These are phyloP conservation scores for Sebastes kiyomatsui DNA, from an alignment of 2,797 vertebrate genomes.

Conservation along the genomic window DNA sequence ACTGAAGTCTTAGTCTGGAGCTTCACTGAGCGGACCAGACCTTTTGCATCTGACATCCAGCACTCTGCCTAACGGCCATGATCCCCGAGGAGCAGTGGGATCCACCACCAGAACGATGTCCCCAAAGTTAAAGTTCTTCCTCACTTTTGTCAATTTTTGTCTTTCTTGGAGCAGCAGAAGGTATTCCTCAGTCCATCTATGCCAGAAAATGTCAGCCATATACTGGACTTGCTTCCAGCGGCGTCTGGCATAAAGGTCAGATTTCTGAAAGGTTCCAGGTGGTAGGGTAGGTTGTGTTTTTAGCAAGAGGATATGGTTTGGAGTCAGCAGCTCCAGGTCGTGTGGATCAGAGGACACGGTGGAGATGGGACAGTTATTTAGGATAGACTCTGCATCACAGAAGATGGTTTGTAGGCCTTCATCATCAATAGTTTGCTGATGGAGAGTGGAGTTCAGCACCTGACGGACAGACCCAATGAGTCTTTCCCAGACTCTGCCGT, in stretches of 20 bases:
- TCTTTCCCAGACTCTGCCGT: not conserved
- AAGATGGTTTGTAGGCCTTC: constrained; percentile 15
- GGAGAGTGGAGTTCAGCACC: not conserved
- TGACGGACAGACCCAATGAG: not conserved
- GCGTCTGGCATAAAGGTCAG: not conserved
- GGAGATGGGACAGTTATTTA: not conserved
- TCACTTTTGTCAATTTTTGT: not conserved
- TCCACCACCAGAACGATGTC: not conserved
- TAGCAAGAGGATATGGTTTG: constrained; percentile 9
- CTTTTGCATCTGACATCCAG: not conserved
- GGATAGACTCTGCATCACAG: not conserved
- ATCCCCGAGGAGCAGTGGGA: not conserved
- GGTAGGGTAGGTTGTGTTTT: not conserved
- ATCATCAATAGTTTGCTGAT: constrained; percentile 1
- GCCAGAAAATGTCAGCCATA: constrained; percentile 2
- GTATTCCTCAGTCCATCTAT: constrained; percentile 6
- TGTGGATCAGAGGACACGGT: constrained; percentile 6
- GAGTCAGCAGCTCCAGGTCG: not conserved
- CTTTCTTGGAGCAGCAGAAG: not conserved
- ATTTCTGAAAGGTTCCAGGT: not conserved
- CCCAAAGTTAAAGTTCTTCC: not conserved
- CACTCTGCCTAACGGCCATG: not conserved
- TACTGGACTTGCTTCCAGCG: not conserved
- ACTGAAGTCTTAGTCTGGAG: not conserved
- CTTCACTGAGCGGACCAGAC: not conserved